Evolutionary conservation across 2,113 vertebrate species (phyloP), one percentile per base, ranked within the genome.

Genomic region (Neogale vison): DNA sequence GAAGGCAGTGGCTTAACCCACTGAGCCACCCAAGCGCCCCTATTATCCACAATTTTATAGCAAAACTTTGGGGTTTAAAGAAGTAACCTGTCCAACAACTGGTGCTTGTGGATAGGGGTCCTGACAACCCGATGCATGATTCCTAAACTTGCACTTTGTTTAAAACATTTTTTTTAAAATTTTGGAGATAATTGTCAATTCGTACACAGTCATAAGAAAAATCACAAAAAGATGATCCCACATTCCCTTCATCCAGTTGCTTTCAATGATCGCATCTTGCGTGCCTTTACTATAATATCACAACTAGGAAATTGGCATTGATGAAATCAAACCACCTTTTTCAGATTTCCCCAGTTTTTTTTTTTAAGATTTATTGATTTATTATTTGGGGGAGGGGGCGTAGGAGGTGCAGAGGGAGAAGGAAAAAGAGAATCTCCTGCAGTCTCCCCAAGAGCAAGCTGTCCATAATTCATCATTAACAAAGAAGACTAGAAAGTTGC

Each of bases 261-360:
- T 47, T 82, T 65, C 36, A 6, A 0, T 10, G n/a, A 42, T 50
- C 6, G 26, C 11, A 42, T 31, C 79, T 42, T 12, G 11, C 2
- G 0, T 76, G 9, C 72, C 31, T 50, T 1, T 9, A 3, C 21
- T 36, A 26, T 24, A 47, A 13, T 36, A 14, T 55, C 67, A 55
- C 23, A 47, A 4, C 36, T 6, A 67, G 57, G 71, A 55, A 57
- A 15, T 2, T 52, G 50, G 21, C 7, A 0, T 24, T 6, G 59
- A 42, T 79, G 1, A 11, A 0, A 23, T 7, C 11, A 18, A 31
- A 23, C 45, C 1, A 4, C 31, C 24, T 52, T 13, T 11, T 18
- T 59, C n/a, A 47, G 18, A 71, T 36, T 69, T 36, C 31, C 31
- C 63, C 63, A 67, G 31, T 7, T 50, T 50, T 50, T 65, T 65